These are phyloP conservation scores for Hafferia zeledoni DNA, from an alignment of 2,797 vertebrate genomes.

Conservation along the genomic window DNA sequence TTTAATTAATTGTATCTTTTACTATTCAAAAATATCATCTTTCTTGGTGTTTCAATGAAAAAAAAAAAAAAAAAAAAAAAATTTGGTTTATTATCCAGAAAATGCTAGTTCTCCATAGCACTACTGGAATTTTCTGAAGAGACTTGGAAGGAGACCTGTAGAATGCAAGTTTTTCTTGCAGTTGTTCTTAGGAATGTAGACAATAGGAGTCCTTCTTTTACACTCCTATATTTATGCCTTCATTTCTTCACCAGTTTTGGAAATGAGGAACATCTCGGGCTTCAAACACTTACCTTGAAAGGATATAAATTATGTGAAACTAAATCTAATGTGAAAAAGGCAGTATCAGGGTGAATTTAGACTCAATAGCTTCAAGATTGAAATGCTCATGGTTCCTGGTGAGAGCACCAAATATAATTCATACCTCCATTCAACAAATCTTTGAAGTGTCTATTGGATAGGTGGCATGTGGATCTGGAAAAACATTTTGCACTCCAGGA, in stretches of 20 bases:
- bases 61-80: neutral
- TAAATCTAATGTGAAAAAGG: neutral
- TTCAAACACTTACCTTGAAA: neutral
- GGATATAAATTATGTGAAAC: neutral
- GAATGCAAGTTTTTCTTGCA: neutral
- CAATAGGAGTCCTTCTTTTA: neutral
- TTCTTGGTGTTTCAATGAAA: neutral
- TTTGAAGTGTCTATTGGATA: neutral
- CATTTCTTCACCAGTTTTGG: neutral
- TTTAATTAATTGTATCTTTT: neutral
- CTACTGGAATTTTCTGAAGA: neutral
- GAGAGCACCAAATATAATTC: neutral
- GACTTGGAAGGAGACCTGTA: neutral
- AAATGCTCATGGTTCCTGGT: neutral
- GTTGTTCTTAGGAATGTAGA: neutral
- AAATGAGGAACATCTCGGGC: neutral
- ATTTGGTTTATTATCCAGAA: neutral
- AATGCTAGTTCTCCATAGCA: neutral
- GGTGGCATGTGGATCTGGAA: rapidly evolving
- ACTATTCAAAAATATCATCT: neutral
- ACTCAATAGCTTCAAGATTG: neutral
- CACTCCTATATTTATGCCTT: neutral
- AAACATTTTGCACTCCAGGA: neutral
- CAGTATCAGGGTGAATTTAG: neutral
- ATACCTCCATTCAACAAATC: neutral